Base-by-base conservation (phyloP, 2,797 vertebrate species). In the Sebastes kiyomatsui region DNA sequence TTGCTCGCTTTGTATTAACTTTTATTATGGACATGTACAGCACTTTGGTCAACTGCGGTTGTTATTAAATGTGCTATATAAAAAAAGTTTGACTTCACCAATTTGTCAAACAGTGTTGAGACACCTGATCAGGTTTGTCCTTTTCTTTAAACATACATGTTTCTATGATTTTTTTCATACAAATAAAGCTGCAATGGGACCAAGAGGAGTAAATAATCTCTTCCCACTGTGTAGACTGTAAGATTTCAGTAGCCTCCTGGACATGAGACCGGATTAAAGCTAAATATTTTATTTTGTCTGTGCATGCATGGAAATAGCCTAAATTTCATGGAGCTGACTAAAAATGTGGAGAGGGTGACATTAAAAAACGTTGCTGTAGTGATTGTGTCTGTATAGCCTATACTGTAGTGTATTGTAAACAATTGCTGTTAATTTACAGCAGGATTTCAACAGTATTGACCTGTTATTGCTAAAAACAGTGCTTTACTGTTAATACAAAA, bases 281-380 rank as follows among this genome's bases (percentile, higher is more conserved):
- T 10, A 20, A 6, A 13, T 49, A 8, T 49, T 49, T 9, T 25
- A 35, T 35, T 35, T 38, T 54, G 32, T 42, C 4, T 33, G 13
- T 66, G 66, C 32, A 23, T 72, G 42, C 32, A 73, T 77, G n/a
- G 62, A 74, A 82, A 74, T 7, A 54, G 20, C 9, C 32, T 27
- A 20, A 78, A 84, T 54, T 77, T 56, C 69, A 59, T 23, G 56
- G 64, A 30, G 55, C 13, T 72, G 62, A 77, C 42, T 64, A 46
- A 79, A 38, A 38, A 46, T 65, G 84, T 75, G 56, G 82, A 82
- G 46, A 35, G 35, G 73, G 70, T 84, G 77, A 88, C 69, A 85
- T 75, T 84, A 71, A 80, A 1, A 38, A 90, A 82, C 77, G 89
- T 83, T 58, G 38, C 79, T 46, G 56, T 32, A 0, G 35, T 58